A percentile compares a stretch with the other conserved stretches of the same genome.
These are phyloP conservation scores for Epinephelus fuscoguttatus DNA, from an alignment of 2,113 vertebrate species.

Conservation along the genomic window DNA sequence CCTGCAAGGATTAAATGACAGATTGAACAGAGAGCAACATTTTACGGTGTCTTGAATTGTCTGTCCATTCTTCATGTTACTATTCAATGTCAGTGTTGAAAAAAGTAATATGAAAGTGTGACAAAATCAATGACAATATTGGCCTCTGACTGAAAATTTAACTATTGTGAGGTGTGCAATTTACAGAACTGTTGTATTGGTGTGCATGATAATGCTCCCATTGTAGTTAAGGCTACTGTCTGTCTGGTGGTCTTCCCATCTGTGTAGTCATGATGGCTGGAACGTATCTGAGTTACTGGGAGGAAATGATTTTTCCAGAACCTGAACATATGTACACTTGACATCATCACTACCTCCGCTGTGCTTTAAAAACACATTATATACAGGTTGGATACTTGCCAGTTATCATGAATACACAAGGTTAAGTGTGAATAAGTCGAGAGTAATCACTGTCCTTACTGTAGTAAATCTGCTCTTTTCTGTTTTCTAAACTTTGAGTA, in stretches of 20 bases:
- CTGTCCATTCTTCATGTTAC: background rate
- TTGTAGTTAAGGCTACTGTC: background rate
- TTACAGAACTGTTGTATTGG: slow-evolving; percentile 7
- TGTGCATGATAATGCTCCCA: slow-evolving; percentile 1
- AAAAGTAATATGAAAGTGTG: background rate
- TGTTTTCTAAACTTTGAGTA: background rate
- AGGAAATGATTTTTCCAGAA: background rate
- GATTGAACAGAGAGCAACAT: background rate
- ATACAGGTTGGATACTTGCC: background rate
- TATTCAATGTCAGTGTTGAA: background rate
- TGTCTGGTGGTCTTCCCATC: slow-evolving; percentile 3
- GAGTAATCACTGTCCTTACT: background rate
- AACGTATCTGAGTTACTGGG: background rate
- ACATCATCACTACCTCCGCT: background rate
- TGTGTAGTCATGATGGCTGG: slow-evolving; percentile 5
- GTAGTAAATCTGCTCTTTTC: background rate
- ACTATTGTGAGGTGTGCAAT: background rate
- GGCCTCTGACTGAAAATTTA: too few species aligned
- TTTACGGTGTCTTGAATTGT: background rate
- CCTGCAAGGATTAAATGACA: background rate
- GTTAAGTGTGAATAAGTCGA: background rate
- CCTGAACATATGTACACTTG: background rate
- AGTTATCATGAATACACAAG: slow-evolving; percentile 8
- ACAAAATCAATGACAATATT: too few species aligned
- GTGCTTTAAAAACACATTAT: background rate